phyloP scores from a whole-genome alignment of 2,113 vertebrate genomes.

The Ciconia boyciana region DNA sequence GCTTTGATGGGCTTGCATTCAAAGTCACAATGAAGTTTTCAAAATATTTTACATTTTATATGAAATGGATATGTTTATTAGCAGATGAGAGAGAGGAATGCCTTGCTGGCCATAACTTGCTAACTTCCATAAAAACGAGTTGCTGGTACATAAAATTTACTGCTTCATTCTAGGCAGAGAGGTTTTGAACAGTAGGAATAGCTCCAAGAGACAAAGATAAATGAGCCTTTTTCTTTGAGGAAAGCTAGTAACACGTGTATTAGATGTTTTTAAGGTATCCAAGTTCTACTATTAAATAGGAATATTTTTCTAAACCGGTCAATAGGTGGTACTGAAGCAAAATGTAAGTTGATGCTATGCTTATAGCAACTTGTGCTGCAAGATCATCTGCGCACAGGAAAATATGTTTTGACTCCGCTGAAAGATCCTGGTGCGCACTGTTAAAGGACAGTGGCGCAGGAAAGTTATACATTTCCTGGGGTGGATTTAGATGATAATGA shows the following conservation, averaged over 20 bases:
- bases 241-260: not conserved
- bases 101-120: not conserved
- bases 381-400: not conserved
- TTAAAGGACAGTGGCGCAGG: not conserved
- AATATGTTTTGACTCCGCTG: not conserved
- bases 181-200: not conserved
- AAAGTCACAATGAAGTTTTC: not conserved
- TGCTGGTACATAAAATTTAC: not conserved
- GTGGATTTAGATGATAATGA: not conserved
- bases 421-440: not conserved
- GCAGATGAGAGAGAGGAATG: not conserved
- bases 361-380: not conserved
- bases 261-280: not conserved
- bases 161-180: not conserved
- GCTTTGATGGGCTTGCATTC: not conserved
- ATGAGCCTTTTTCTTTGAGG: not conserved
- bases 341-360: not conserved
- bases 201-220: not conserved
- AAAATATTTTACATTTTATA: not conserved
- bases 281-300: not conserved
- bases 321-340: not conserved
- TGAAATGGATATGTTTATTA: not conserved
- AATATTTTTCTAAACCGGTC: not conserved
- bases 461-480: not conserved
- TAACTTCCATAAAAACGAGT: not conserved